Evolutionary conservation across 2,797 vertebrate genomes (phyloP).

Genomic region (Mormyrus hasselquistii): DNA sequence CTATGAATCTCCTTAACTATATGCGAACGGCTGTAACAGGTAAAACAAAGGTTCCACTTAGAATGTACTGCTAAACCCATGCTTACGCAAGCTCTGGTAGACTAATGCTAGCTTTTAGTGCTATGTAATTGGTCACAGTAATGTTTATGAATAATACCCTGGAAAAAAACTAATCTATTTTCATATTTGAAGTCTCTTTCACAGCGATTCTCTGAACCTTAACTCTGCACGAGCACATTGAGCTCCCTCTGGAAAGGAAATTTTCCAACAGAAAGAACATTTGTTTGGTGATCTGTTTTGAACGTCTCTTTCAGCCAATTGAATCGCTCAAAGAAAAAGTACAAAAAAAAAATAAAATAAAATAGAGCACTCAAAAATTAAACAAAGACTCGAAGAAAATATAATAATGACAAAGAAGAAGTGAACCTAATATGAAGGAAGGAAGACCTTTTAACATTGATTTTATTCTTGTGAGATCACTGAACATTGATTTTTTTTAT

Average conservation of each 20-base stretch:
- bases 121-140: not conserved
- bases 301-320: not conserved
- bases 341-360: not conserved
- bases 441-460: constrained; percentile 26
- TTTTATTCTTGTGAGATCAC: constrained; percentile 12
- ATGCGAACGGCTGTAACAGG: not conserved
- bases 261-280: not conserved
- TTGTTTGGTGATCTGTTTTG: not conserved
- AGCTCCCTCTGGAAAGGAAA: not conserved
- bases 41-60: not conserved
- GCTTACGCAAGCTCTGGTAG: not conserved
- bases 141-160: not conserved
- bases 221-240: not conserved
- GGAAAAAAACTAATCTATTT: not conserved
- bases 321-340: constrained; percentile 5
- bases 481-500: constrained; percentile 24
- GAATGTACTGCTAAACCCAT: not conserved
- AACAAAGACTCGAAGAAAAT: constrained; percentile 24
- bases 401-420: constrained; percentile 30
- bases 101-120: not conserved
- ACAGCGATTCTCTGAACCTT: not conserved
- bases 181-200: not conserved
- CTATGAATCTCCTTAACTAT: not conserved
- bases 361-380: not conserved
- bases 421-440: constrained; percentile 36